phyloP scores from a whole-genome alignment of 1,140 invertebrate genomes.

The Tachypleus tridentatus region DNA sequence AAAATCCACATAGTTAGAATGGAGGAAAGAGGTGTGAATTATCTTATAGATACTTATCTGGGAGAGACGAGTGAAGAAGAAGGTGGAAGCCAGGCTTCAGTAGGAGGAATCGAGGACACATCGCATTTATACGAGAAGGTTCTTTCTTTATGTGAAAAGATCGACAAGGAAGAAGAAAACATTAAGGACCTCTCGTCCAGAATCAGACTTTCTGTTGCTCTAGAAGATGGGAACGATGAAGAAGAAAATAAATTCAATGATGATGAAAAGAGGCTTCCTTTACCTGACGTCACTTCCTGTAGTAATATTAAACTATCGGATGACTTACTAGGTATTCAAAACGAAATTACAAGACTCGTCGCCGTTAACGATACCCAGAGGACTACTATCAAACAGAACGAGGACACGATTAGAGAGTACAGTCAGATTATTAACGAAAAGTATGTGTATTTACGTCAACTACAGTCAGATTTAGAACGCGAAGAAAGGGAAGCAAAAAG shows the following conservation, averaged over 20 bases:
- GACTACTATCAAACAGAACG: conserved; percentile 49
- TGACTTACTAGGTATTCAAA: conserved; percentile 17
- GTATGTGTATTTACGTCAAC: conserved; percentile 45
- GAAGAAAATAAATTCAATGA: too few species aligned
- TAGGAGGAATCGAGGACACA: conserved; percentile 20
- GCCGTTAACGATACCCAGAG: conserved; percentile 39
- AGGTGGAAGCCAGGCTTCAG: conserved; percentile 3
- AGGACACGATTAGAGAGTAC: conserved; percentile 46
- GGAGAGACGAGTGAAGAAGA: conserved; percentile 28
- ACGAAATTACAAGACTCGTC: conserved; percentile 29
- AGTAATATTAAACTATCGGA: too few species aligned
- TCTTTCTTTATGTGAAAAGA: conserved; percentile 52
- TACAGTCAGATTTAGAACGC: conserved; percentile 49
- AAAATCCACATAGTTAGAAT: conserved; percentile 54
- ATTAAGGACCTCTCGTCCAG: conserved; percentile 50
- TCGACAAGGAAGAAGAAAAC: conserved; percentile 54
- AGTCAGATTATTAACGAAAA: conserved; percentile 48
- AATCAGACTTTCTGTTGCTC: conserved; percentile 39
- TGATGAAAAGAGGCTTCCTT: too few species aligned
- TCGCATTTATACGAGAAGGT: conserved; percentile 48
- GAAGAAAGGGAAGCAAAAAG: conserved; percentile 41
- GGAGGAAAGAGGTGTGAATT: conserved; percentile 62
- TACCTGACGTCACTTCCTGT: too few species aligned
- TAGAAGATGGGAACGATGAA: conserved; percentile 1
- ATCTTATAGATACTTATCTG: conserved; percentile 64